Evolutionary conservation across 1,140 invertebrate genomes (phyloP).

Genomic region (Goniozus legneri): DNA sequence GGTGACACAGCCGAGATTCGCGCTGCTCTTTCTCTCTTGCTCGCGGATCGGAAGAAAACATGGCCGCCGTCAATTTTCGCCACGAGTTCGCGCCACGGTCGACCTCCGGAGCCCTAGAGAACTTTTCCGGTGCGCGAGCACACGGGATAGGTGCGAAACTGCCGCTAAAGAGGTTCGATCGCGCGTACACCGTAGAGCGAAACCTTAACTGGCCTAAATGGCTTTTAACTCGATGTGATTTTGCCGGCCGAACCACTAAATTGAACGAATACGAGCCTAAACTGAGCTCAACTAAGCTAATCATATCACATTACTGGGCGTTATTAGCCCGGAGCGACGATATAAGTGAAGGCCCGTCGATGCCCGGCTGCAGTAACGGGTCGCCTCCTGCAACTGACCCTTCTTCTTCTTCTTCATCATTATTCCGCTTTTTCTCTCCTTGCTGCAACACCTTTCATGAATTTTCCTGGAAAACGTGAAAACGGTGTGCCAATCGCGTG

Average conservation of each 20-base stretch:
- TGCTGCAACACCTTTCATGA: too few relatives aligned
- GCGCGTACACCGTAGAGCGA: too few relatives aligned
- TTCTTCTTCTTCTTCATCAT: slow-evolving; percentile 26
- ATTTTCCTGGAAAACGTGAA: too few relatives aligned
- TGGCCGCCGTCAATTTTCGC: too few relatives aligned
- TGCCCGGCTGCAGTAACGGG: slow-evolving; percentile 46
- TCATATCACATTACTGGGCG: slow-evolving; percentile 56
- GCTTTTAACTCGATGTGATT: slow-evolving; percentile 54
- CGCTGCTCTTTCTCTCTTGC: too few relatives aligned
- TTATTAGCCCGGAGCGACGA: slow-evolving; percentile 53
- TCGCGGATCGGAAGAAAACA: too few relatives aligned
- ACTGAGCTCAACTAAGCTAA: slow-evolving; percentile 57
- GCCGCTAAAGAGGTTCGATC: too few relatives aligned
- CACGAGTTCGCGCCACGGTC: slow-evolving; percentile 8
- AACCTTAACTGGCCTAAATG: slow-evolving; percentile 52
- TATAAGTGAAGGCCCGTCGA: slow-evolving; percentile 53
- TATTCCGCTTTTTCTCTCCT: too few relatives aligned
- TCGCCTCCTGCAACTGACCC: slow-evolving; percentile 51
- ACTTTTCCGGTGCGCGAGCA: slow-evolving; percentile 1
- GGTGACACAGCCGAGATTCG: slow-evolving; percentile 16
- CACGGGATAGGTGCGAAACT: too few relatives aligned
- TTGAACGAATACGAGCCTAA: slow-evolving; percentile 55
- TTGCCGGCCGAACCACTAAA: slow-evolving; percentile 52
- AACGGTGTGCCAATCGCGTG: too few relatives aligned
- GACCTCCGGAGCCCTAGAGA: slow-evolving; percentile 6